Evolutionary conservation across 2,797 vertebrate species (phyloP), one percentile per base, ranked within the genome.

Genomic region (Lophius americanus): DNA sequence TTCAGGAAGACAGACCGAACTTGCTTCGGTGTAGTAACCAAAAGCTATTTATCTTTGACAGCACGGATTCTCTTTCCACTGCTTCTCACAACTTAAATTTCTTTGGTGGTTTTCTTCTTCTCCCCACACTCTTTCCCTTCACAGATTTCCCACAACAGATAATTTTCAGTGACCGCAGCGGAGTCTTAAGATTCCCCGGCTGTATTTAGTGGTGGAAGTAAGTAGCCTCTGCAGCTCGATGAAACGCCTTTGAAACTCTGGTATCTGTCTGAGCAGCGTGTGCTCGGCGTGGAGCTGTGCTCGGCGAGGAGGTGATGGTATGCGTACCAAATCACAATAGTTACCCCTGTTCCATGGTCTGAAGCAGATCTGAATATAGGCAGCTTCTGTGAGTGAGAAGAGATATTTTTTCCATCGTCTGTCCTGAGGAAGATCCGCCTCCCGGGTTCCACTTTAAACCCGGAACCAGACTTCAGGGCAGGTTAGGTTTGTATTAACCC

Each of bases 301-400:
- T 78, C 11, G 33, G 78, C 59, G 75, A 79, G 64, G 73, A 73
- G 77, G 68, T 70, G 77, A 82, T 64, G 89, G 89, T 80, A 92
- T 91, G 91, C 80, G 70, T 89, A 88, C 84, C 86, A 85, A 91
- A 92, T 93, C 73, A 65, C 60, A 88, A 90, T 88, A 57, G 87
- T 89, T 89, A 84, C 82, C 89, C 87, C 80, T 82, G 79, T 91
- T 90, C 88, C 65, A 77, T 75, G 79, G 65, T 87, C 70, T 62
- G 58, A 55, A 81, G 86, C 64, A 67, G 82, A 89, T 88, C 85
- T 84, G 75, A 88, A 80, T 61, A 71, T 41, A 72, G 73, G 70
- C 68, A 50, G 75, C 64, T 73, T 68, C 71, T 69, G 69, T 33
- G 55, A 60, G 63, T 51, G 68, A 74, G 72, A 57, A 59, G 51